These are phyloP conservation scores for Caloenas nicobarica DNA, from an alignment of 2,113 vertebrate genomes.

Conservation along the genomic window DNA sequence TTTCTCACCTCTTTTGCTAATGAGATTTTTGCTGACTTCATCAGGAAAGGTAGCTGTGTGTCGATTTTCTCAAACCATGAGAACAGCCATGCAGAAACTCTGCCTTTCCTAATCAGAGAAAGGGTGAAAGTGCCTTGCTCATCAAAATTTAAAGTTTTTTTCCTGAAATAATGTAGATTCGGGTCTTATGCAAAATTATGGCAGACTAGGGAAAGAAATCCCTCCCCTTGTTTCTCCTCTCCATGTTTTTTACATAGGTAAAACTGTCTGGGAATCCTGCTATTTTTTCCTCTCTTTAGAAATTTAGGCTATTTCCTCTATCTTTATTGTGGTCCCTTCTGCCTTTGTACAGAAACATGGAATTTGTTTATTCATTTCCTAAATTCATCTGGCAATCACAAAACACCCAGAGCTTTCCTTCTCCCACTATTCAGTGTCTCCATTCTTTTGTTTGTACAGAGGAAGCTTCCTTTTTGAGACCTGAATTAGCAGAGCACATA, in stretches of 20 bases:
- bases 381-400: background rate
- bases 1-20: background rate
- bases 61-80: background rate
- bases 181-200: background rate
- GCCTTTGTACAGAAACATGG: background rate
- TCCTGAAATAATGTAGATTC: background rate
- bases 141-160: background rate
- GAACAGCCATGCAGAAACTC: background rate
- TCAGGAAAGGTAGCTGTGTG: background rate
- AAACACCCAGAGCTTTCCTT: background rate
- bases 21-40: background rate
- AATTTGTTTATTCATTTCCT: conserved; percentile 19
- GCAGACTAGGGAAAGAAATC: background rate
- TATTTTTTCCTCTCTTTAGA: background rate
- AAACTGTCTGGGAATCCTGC: background rate
- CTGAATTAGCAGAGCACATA: background rate
- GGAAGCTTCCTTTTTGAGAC: background rate
- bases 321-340: background rate
- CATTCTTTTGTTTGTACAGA: background rate
- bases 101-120: background rate
- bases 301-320: background rate
- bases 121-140: background rate
- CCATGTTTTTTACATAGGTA: background rate
- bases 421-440: background rate
- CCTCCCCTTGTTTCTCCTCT: background rate